Conservation (phyloP, 2,888 invertebrate species). For the Alloplasta piceator region DNA sequence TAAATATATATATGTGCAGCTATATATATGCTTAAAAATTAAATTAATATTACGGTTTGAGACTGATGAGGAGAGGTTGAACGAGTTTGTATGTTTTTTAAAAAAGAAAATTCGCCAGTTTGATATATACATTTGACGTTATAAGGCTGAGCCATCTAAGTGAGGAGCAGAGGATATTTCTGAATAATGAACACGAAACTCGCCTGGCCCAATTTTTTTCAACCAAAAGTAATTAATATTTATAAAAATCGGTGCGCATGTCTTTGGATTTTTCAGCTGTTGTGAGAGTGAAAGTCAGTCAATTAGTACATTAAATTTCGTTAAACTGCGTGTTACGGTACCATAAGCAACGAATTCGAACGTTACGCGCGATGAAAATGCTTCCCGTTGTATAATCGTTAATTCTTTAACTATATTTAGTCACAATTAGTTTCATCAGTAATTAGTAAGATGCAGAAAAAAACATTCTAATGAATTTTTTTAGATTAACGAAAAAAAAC, state of each 20-base stretch:
- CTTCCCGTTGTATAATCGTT: no score
- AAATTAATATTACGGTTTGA: constrained; percentile 62
- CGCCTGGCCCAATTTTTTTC: constrained; percentile 88
- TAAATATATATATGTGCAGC: constrained; percentile 67
- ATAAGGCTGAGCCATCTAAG: constrained; percentile 97
- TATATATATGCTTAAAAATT: constrained; percentile 45
- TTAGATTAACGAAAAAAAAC: no score
- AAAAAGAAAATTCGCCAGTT: constrained; percentile 95
- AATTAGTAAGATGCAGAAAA: no score
- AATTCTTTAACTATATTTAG: no score
- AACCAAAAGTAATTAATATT: no score
- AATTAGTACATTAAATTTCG: no score
- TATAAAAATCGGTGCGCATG: constrained; percentile 88
- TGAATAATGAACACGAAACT: constrained; percentile 97
- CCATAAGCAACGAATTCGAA: no score
- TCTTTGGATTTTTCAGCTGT: constrained; percentile 43
- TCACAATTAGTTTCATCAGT: no score
- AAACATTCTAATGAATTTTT: no score
- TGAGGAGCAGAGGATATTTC: constrained; percentile 97
- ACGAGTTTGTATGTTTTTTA: constrained; percentile 37
- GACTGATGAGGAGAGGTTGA: constrained; percentile 49
- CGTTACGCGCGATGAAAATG: no score
- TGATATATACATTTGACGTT: constrained; percentile 98
- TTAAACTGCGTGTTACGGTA: no score
- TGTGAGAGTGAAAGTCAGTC: no score